A percentile compares a stretch with the other conserved stretches of the same genome.
phyloP scores from a whole-genome alignment of 2,888 invertebrate species.

The Pemphredon lugubris region DNA sequence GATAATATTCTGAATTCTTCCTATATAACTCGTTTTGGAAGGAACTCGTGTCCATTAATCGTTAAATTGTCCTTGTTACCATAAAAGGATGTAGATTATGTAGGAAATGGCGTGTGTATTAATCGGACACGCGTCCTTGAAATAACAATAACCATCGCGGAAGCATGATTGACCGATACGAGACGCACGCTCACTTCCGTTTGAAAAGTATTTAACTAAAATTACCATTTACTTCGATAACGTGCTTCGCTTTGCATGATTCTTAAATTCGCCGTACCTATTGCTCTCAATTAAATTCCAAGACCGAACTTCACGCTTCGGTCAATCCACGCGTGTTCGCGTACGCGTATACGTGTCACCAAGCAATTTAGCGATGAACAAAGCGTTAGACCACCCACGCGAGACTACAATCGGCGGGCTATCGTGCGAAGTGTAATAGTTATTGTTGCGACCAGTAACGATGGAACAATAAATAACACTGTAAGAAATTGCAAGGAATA shows the following conservation, averaged over 20 bases:
- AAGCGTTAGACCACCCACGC: neutral
- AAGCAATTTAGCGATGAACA: too few species aligned
- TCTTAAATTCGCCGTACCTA: too few species aligned
- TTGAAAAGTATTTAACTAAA: neutral
- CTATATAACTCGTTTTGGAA: constrained; percentile 39
- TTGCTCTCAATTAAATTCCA: too few species aligned
- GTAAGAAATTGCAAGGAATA: too few species aligned
- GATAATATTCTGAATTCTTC: too few species aligned
- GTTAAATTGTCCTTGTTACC: constrained; percentile 58
- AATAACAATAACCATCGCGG: constrained; percentile 19
- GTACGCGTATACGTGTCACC: too few species aligned
- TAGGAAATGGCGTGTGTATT: constrained; percentile 51
- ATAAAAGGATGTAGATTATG: constrained; percentile 55
- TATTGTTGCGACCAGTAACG: too few species aligned
- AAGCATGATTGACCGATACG: constrained; percentile 11
- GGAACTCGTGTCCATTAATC: constrained; percentile 22
- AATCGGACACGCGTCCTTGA: constrained; percentile 47
- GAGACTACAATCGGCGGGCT: neutral
- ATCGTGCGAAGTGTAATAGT: too few species aligned
- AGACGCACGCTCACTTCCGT: neutral
- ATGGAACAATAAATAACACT: too few species aligned
- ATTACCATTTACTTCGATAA: neutral
- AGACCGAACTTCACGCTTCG: too few species aligned
- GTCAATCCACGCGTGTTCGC: too few species aligned
- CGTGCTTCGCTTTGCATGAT: neutral